phyloP scores from a whole-genome alignment of 2,113 vertebrate species.

The Calidris pygmaea region DNA sequence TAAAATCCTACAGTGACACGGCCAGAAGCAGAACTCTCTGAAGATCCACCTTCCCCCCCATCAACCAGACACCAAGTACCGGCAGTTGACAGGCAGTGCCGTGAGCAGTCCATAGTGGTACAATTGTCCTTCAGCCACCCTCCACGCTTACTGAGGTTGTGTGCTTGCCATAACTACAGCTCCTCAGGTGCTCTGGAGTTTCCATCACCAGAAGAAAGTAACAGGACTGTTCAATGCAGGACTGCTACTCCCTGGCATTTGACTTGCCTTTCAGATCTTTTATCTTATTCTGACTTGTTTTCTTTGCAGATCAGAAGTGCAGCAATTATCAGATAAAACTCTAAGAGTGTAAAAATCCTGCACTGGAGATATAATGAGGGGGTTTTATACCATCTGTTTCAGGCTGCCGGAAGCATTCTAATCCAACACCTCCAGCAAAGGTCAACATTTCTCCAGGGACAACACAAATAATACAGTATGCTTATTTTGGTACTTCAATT shows the following conservation, averaged over 20 bases:
- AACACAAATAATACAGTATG: background rate
- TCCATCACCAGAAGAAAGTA: background rate
- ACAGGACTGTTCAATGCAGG: background rate
- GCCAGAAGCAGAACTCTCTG: background rate
- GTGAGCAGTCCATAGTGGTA: rapidly evolving
- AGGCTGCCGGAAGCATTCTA: background rate
- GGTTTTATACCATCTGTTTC: background rate
- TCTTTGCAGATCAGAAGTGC: background rate
- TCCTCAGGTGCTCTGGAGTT: background rate
- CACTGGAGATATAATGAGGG: background rate
- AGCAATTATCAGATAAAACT: background rate
- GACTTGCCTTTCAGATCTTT: background rate
- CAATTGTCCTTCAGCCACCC: background rate
- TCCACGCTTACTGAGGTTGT: background rate
- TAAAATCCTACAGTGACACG: background rate
- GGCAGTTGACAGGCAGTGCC: rapidly evolving
- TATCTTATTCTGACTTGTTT: background rate
- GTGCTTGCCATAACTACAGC: background rate
- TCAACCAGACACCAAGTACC: background rate
- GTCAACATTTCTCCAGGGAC: background rate
- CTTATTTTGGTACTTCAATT: background rate
- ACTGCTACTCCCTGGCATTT: background rate
- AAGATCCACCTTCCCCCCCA: background rate
- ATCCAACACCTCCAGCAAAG: background rate
- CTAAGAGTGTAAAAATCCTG: background rate